A percentile compares a stretch with the other conserved stretches of the same genome.
These are phyloP conservation scores for Rhinogobio ventralis DNA, from an alignment of 2,797 vertebrate genomes.

Conservation along the genomic window DNA sequence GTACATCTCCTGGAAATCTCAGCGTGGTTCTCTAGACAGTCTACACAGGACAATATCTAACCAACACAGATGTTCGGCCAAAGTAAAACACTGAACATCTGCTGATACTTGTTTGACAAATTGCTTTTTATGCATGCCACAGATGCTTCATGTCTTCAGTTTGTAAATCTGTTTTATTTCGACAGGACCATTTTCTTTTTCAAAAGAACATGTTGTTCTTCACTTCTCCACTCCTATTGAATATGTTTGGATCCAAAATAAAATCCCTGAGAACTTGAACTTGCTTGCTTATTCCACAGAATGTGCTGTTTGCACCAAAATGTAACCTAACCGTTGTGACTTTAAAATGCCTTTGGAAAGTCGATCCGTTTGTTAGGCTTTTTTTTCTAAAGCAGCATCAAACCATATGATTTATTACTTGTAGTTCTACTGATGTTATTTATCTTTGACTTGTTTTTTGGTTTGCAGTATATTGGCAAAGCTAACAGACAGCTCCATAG, in stretches of 20 bases:
- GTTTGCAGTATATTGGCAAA: not conserved
- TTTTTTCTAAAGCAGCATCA: not conserved
- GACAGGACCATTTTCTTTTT: not conserved
- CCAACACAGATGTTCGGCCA: not conserved
- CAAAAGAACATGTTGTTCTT: not conserved
- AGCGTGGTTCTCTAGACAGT: not conserved
- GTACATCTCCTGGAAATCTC: not conserved
- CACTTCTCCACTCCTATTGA: not conserved
- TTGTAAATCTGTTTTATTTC: not conserved
- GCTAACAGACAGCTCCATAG: slow-evolving; percentile 8
- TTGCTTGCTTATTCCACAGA: not conserved
- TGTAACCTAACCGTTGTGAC: not conserved
- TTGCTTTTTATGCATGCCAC: not conserved
- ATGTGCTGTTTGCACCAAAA: not conserved
- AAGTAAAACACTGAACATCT: slow-evolving; percentile 17
- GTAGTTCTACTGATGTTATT: not conserved
- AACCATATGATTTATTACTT: slow-evolving; percentile 8
- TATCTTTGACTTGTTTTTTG: not conserved
- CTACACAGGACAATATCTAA: not conserved
- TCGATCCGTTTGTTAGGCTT: not conserved
- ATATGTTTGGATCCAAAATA: not conserved
- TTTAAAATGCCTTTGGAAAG: not conserved
- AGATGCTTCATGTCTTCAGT: not conserved
- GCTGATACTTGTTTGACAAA: slow-evolving; percentile 25
- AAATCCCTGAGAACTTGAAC: not conserved